A percentile compares a stretch with the other conserved stretches of the same genome.
Conservation (phyloP, 2,888 invertebrate genomes). For the Cosmia trapezina region DNA sequence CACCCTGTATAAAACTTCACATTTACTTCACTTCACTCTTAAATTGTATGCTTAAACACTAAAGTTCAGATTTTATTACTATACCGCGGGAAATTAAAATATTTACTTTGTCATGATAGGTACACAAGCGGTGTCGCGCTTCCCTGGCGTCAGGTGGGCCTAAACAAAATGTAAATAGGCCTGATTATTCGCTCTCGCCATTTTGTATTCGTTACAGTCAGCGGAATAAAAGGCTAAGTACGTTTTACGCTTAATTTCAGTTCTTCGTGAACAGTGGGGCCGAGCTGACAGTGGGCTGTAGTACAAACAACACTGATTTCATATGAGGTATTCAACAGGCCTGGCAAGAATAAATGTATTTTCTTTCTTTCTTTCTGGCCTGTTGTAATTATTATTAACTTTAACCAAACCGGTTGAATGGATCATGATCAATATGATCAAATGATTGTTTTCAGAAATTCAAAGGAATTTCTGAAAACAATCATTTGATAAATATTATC, state of each 20-base stretch:
- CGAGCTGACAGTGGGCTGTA: slow-evolving; percentile 8
- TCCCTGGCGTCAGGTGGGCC: slow-evolving; percentile 78
- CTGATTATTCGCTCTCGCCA: slow-evolving; percentile 79
- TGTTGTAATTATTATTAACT: slow-evolving; percentile 7
- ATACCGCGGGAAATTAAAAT: slow-evolving; percentile 66
- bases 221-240: slow-evolving; percentile 74
- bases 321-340: neutral
- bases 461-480: neutral
- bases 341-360: too few species aligned
- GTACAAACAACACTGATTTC: slow-evolving; percentile 11
- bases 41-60: slow-evolving; percentile 34
- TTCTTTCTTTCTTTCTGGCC: too few species aligned
- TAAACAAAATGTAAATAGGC: slow-evolving; percentile 84
- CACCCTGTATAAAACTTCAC: slow-evolving; percentile 35
- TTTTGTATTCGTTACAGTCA: slow-evolving; percentile 81
- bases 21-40: slow-evolving; percentile 31
- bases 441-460: too few species aligned
- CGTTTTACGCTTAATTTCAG: slow-evolving; percentile 74
- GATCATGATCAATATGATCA: slow-evolving; percentile 8
- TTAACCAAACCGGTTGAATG: neutral
- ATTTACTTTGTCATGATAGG: slow-evolving; percentile 68
- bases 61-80: slow-evolving; percentile 57
- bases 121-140: slow-evolving; percentile 62
- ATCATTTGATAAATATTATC: neutral
- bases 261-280: slow-evolving; percentile 61